A percentile compares a stretch with the other conserved stretches of the same genome.
Evolutionary conservation across 2,113 vertebrate species (phyloP).

Genomic region (Malurus melanocephalus): DNA sequence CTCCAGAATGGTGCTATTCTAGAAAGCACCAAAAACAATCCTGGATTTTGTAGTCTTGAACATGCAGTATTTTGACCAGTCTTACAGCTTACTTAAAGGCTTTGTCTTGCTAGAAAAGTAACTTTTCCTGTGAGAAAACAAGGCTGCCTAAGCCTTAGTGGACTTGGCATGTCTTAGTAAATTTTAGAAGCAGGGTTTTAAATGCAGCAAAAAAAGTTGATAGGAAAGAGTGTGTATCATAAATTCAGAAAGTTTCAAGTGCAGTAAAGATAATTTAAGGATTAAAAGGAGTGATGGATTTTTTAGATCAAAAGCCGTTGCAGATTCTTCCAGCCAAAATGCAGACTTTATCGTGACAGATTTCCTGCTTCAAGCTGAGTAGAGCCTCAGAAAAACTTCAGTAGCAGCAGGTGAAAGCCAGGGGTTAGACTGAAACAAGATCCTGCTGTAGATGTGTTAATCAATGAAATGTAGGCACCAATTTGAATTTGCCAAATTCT

Average conservation of each 20-base stretch:
- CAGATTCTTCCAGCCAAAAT: neutral
- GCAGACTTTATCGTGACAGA: neutral
- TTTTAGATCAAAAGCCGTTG: neutral
- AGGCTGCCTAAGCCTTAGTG: neutral
- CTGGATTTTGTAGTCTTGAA: neutral
- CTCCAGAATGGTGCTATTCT: neutral
- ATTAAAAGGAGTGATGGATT: neutral
- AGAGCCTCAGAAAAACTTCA: neutral
- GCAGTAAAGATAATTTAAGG: neutral
- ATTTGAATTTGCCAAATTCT: neutral
- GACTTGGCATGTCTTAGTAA: neutral
- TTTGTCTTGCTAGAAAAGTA: neutral
- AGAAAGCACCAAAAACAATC: neutral
- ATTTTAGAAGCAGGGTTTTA: neutral
- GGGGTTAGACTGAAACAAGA: neutral
- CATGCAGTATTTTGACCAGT: neutral
- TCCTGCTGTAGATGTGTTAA: neutral
- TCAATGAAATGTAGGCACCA: neutral
- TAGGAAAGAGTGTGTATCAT: too few relatives aligned
- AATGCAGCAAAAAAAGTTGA: neutral
- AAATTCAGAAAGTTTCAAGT: neutral
- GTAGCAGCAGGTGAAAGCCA: neutral
- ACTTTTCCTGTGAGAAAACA: neutral
- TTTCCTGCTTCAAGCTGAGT: neutral
- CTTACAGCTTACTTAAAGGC: neutral